These are phyloP conservation scores for Pocillopora grandis DNA, from an alignment of 92 coral and sea anemone species.

Conservation along the genomic window DNA sequence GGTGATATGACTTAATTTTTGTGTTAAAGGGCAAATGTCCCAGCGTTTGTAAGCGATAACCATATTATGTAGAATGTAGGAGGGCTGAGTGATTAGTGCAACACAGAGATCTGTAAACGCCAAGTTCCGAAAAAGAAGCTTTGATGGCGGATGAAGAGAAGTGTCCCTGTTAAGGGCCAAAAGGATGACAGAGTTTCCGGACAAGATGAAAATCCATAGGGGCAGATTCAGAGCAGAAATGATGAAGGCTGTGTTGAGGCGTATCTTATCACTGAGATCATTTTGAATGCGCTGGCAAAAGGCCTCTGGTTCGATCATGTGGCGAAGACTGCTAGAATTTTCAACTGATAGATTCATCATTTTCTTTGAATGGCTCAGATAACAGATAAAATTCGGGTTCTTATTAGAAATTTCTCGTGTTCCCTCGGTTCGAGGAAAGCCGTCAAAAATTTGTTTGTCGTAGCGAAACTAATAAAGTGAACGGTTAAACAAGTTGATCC, in stretches of 20 bases:
- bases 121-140: slow-evolving; percentile 18
- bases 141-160: slow-evolving; percentile 22
- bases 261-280: background rate
- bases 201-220: background rate
- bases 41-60: slow-evolving; percentile 6
- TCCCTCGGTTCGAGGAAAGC: background rate
- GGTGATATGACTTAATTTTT: slow-evolving; percentile 11
- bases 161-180: slow-evolving; percentile 8
- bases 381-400: background rate
- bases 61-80: slow-evolving; percentile 1
- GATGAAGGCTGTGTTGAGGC: background rate
- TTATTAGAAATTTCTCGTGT: background rate
- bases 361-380: background rate
- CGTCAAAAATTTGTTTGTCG: too few relatives aligned
- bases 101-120: slow-evolving; percentile 31
- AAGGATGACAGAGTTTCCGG: background rate
- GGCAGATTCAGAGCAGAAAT: slow-evolving; percentile 11
- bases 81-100: slow-evolving; percentile 8
- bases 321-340: background rate
- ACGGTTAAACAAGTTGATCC: background rate
- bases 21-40: slow-evolving; percentile 15
- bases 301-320: background rate
- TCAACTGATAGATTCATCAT: background rate
- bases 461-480: background rate
- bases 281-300: background rate